These are phyloP conservation scores for Matsumyia berberina DNA, from an alignment of 2,888 invertebrate genomes.

Conservation along the genomic window DNA sequence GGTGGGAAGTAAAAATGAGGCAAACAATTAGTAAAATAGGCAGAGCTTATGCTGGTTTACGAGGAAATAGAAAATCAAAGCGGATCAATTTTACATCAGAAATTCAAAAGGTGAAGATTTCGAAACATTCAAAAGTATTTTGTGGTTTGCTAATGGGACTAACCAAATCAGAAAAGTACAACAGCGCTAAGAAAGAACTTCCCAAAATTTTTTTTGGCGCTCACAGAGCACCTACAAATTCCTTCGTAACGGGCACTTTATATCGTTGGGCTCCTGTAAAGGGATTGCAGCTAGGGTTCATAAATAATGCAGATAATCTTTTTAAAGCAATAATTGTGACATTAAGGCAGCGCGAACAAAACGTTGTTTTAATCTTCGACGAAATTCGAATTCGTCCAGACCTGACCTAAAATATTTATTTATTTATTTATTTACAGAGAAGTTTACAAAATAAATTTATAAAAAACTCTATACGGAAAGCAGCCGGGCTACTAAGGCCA, in stretches of 20 bases:
- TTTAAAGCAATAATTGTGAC: not conserved
- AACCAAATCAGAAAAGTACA: not conserved
- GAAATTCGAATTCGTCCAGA: constrained; percentile 3
- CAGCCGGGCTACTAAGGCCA: no score
- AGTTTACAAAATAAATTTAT: no score
- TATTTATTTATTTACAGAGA: no score
- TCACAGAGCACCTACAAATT: not conserved
- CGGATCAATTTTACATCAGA: not conserved
- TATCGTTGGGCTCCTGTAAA: not conserved
- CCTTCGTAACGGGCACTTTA: no score
- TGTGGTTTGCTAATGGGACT: constrained; percentile 3
- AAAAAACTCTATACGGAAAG: no score
- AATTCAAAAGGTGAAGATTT: not conserved
- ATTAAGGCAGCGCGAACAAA: constrained; percentile 1
- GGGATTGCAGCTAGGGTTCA: not conserved
- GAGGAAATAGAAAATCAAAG: no score
- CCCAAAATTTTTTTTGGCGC: constrained; percentile 7
- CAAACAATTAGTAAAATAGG: not conserved
- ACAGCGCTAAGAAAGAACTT: constrained; percentile 2
- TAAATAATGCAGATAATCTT: not conserved
- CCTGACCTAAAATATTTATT: constrained; percentile 3
- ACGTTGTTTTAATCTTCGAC: not conserved
- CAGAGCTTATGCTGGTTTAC: no score
- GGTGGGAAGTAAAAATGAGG: not conserved
- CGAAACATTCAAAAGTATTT: not conserved